phyloP scores from a whole-genome alignment of 2,797 vertebrate species.

The Anas georgica region DNA sequence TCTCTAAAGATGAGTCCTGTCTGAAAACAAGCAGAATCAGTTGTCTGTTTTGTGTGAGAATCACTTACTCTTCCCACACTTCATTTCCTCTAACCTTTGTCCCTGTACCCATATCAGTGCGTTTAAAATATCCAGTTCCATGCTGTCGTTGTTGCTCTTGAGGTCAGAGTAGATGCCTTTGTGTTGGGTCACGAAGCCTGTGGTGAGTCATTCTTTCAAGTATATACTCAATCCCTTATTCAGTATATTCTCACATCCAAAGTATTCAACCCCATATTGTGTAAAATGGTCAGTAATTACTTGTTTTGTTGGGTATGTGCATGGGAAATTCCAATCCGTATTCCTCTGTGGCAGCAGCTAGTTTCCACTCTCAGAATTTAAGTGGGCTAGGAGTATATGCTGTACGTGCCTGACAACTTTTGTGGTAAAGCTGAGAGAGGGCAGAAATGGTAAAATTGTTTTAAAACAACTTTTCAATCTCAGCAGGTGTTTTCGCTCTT shows the following conservation, averaged over 20 bases:
- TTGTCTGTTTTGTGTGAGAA: slow-evolving; percentile 53
- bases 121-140: slow-evolving; percentile 58
- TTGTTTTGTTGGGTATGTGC: slow-evolving; percentile 20
- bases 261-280: slow-evolving; percentile 32
- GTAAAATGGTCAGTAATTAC: neutral
- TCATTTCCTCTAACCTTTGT: slow-evolving; percentile 66
- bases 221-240: neutral
- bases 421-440: neutral
- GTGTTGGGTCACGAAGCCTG: slow-evolving; percentile 48
- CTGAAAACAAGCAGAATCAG: neutral
- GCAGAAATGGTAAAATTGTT: neutral
- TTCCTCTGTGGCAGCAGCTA: neutral
- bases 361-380: neutral
- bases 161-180: slow-evolving; percentile 63
- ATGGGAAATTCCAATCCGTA: neutral
- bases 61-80: slow-evolving; percentile 61
- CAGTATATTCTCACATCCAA: neutral
- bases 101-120: slow-evolving; percentile 32
- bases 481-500: neutral
- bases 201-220: slow-evolving; percentile 51
- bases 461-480: neutral
- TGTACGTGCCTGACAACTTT: neutral
- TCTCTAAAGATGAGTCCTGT: neutral
- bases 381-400: neutral
- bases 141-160: slow-evolving; percentile 45